Evolutionary conservation across 53 echinoderm and acorn worm genomes (phyloP).

Genomic region (Crossaster papposus): DNA sequence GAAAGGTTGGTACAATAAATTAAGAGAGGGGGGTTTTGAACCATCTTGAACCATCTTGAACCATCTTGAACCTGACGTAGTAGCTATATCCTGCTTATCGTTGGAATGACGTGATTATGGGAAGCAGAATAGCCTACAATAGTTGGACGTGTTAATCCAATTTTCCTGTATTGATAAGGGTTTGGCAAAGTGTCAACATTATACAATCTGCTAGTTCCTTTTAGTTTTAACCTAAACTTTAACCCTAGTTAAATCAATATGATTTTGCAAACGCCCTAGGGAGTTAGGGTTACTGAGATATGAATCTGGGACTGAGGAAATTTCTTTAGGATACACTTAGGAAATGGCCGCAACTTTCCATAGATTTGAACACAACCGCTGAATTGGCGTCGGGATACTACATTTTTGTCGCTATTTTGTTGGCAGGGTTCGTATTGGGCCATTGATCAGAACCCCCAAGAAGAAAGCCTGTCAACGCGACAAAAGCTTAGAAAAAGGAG

Average conservation of each 20-base stretch:
- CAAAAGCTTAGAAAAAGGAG: conserved; percentile 61
- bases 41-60: too few relatives aligned
- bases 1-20: conserved; percentile 87
- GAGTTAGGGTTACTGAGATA: too few relatives aligned
- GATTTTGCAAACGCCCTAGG: too few relatives aligned
- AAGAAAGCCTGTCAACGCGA: conserved; percentile 67
- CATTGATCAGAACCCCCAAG: conserved; percentile 80
- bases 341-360: too few relatives aligned
- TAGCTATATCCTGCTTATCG: conserved; percentile 23
- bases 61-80: background rate
- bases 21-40: too few relatives aligned
- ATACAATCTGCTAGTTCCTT: background rate
- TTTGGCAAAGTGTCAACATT: conserved; percentile 2
- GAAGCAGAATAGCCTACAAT: background rate
- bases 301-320: too few relatives aligned
- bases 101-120: background rate
- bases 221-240: too few relatives aligned
- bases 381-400: too few relatives aligned
- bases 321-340: too few relatives aligned
- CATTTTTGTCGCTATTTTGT: background rate
- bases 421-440: conserved; percentile 92
- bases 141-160: conserved; percentile 1
- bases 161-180: conserved; percentile 10
- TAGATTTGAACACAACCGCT: too few relatives aligned
- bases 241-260: too few relatives aligned